These are phyloP conservation scores for Tonatia bakeri DNA, from an alignment of 2,113 vertebrate species.

Conservation along the genomic window DNA sequence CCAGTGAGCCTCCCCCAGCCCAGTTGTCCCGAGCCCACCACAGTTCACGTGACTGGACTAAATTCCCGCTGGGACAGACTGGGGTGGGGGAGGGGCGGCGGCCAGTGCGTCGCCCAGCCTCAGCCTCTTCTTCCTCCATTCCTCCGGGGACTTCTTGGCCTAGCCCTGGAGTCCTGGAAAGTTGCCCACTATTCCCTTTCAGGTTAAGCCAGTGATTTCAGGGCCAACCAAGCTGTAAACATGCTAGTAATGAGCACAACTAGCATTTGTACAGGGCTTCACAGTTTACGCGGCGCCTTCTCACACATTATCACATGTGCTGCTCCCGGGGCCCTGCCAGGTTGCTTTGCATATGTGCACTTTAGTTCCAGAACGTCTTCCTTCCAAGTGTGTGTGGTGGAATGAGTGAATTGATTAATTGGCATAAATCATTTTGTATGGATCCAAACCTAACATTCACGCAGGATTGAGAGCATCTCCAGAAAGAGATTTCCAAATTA, in stretches of 20 bases:
- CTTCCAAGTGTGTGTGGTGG: conserved; percentile 50
- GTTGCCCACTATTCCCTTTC: conserved; percentile 61
- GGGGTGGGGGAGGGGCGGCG: background rate
- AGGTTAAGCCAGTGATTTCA: conserved; percentile 70
- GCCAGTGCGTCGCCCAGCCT: background rate
- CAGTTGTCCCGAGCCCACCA: background rate
- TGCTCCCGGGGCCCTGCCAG: conserved; percentile 70
- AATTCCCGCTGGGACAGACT: background rate
- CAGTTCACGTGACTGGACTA: background rate
- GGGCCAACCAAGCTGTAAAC: conserved; percentile 74
- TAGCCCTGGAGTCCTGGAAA: conserved; percentile 43
- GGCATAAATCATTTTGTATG: conserved; percentile 11
- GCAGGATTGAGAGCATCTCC: conserved; percentile 23
- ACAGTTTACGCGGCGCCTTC: conserved; percentile 68
- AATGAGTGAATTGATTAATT: conserved; percentile 67
- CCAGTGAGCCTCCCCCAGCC: background rate
- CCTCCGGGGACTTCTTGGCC: conserved; percentile 40
- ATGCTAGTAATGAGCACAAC: conserved; percentile 71
- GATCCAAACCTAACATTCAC: conserved; percentile 56
- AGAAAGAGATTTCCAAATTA: conserved; percentile 38
- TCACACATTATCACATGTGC: conserved; percentile 66
- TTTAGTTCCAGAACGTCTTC: conserved; percentile 61
- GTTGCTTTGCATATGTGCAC: conserved; percentile 73
- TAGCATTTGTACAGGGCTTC: conserved; percentile 66
- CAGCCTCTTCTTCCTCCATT: background rate